A percentile compares a stretch with the other conserved stretches of the same genome.
These are phyloP conservation scores for Leguminivora glycinivorella DNA, from an alignment of 1,140 invertebrate species.

Conservation along the genomic window DNA sequence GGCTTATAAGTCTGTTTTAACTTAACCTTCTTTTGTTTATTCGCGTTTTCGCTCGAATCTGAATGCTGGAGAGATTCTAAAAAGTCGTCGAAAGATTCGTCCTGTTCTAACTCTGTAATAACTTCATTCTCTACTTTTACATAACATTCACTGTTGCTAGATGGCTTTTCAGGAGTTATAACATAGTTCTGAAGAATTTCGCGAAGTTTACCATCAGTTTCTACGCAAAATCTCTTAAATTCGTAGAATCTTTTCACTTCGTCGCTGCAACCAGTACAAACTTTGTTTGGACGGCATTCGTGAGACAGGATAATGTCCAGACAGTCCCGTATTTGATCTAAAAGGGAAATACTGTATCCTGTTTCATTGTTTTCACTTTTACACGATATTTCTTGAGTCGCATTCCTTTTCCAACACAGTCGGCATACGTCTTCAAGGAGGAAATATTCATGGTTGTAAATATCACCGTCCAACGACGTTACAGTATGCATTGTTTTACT, in stretches of 20 bases:
- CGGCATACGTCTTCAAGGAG: constrained; percentile 58
- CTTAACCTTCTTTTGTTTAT: constrained; percentile 37
- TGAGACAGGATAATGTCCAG: constrained; percentile 51
- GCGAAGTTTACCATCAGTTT: constrained; percentile 49
- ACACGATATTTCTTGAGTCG: constrained; percentile 40
- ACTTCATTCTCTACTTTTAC: constrained; percentile 37
- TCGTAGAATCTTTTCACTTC: constrained; percentile 53
- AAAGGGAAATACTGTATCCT: constrained; percentile 39
- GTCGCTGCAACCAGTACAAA: constrained; percentile 50
- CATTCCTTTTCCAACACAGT: constrained; percentile 56
- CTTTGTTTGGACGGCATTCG: constrained; percentile 41
- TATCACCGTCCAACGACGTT: constrained; percentile 33
- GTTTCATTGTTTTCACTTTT: constrained; percentile 29
- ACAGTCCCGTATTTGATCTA: constrained; percentile 56
- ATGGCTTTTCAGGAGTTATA: neutral
- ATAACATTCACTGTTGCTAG: neutral
- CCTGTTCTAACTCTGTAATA: constrained; percentile 26
- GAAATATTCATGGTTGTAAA: constrained; percentile 62
- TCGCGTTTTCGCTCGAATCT: constrained; percentile 20
- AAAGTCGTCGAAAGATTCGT: constrained; percentile 29
- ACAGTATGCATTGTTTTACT: neutral
- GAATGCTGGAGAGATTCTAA: constrained; percentile 29
- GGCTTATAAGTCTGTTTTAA: constrained; percentile 40
- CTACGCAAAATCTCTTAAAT: constrained; percentile 55
- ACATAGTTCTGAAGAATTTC: constrained; percentile 42